Base-by-base conservation (phyloP, 1,140 invertebrate genomes). In the Globodera ellingtonae region DNA sequence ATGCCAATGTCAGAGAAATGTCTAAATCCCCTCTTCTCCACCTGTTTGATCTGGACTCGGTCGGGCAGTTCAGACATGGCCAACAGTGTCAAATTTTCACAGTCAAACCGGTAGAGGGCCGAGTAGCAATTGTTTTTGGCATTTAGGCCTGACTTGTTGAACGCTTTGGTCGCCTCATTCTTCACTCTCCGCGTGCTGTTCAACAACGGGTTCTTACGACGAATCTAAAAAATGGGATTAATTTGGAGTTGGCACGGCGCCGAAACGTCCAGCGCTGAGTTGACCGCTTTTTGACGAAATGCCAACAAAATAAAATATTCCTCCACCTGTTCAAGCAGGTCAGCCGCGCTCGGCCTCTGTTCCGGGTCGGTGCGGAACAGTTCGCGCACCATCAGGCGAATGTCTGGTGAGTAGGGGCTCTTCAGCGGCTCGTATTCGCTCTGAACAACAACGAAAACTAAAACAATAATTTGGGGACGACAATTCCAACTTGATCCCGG, bases 391-490 rank as follows among this genome's bases (percentile, higher is more conserved):
- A 91, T 74, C n/a, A 90, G 91, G 78, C 92, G 92, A 72, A 94
- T 90, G 35, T 91, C 92, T 18, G 91, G 90, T 18, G 93, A 93
- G 87, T 94, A 94, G 79, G 92, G 92, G 4, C 91, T 90, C 50
- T 92, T 91, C n/a, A 92, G 89, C 18, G 91, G 91, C 21, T 91
- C 90, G 89, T 92, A 92, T 71, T 91, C 90, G 78, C 91, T 91
- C 91, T 92, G 79, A 69, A 84, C 82, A 69, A 84, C 82, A 56
- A 24, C 7, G n/a, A 15, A 67, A 44, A 13, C 35, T 7, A 47
- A 18, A 56, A 5, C 24, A 82, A 70, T 74, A 35, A 80, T 77
- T 91, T 73, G 92, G 86, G 3, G 91, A 88, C 35, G 91, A 88
- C 35, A 24, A 90, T 65, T 65, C 2, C 59, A 65, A 65, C 21